Evolutionary conservation across 2,113 vertebrate genomes (phyloP).

Genomic region (Strix aluco): DNA sequence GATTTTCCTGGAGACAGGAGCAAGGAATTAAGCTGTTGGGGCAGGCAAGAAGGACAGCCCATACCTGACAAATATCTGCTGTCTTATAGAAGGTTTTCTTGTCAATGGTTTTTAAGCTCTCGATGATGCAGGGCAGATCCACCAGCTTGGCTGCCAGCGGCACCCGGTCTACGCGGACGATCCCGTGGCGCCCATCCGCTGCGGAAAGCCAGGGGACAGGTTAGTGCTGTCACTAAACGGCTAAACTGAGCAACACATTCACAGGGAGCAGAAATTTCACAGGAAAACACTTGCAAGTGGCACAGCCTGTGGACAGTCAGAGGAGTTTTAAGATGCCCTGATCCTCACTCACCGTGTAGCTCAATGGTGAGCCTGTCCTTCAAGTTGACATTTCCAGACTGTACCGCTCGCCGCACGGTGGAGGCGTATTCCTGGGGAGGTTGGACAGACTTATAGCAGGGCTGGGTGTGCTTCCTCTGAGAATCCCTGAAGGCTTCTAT

Average conservation of each 20-base stretch:
- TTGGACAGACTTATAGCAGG: neutral
- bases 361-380: constrained; percentile 94
- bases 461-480: neutral
- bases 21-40: neutral
- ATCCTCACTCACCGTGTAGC: constrained; percentile 82
- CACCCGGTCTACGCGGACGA: constrained; percentile 88
- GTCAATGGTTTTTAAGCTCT: constrained; percentile 92
- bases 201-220: neutral
- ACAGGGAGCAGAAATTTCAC: neutral
- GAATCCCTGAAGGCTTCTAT: neutral
- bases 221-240: neutral
- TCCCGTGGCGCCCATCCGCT: constrained; percentile 90
- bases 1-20: neutral
- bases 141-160: constrained; percentile 91
- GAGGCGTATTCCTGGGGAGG: constrained; percentile 88
- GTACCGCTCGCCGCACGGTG: constrained; percentile 85
- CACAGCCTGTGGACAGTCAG: neutral
- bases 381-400: constrained; percentile 82
- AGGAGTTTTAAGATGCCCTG: neutral
- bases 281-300: neutral
- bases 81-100: constrained; percentile 96
- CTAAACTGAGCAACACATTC: neutral
- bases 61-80: constrained; percentile 95
- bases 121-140: constrained; percentile 90
- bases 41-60: neutral